Evolutionary conservation across 2,113 vertebrate species (phyloP).

Genomic region (Mesocricetus auratus): DNA sequence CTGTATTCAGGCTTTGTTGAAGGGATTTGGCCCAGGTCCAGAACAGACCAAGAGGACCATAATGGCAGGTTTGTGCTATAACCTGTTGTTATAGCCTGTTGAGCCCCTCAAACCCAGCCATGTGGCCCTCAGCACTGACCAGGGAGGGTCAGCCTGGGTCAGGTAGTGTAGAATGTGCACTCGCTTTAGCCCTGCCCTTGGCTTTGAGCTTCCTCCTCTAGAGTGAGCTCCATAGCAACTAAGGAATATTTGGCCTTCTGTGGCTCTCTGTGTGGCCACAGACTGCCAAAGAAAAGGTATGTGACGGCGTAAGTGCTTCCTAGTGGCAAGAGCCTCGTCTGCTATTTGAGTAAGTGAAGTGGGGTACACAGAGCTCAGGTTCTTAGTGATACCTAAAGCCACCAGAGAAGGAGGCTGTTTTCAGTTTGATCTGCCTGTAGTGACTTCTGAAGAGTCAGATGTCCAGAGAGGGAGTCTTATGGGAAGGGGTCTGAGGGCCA

Average conservation of each 20-base stretch:
- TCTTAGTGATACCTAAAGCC: background rate
- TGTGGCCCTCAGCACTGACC: background rate
- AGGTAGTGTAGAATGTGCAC: slow-evolving; percentile 3
- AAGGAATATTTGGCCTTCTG: background rate
- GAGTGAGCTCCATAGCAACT: background rate
- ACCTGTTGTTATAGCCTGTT: background rate
- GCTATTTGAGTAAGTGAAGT: background rate
- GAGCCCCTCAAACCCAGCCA: background rate
- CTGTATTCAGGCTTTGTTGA: background rate
- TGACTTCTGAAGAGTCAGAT: background rate
- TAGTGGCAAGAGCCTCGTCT: background rate
- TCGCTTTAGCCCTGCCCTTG: slow-evolving; percentile 12
- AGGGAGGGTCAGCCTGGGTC: background rate
- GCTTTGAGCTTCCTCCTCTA: slow-evolving; percentile 27
- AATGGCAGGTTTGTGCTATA: background rate
- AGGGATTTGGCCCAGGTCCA: background rate
- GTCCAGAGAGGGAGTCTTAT: background rate
- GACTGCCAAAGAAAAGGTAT: slow-evolving; percentile 9
- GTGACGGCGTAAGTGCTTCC: background rate
- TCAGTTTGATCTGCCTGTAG: background rate
- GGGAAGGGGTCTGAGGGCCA: background rate
- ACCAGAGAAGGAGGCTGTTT: background rate
- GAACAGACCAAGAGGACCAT: background rate
- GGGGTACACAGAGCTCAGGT: background rate
- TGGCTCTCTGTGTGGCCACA: background rate